Evolutionary conservation across 2,888 invertebrate genomes (phyloP), one percentile per base, ranked within the genome.

Genomic region (Morinoia aosen): DNA sequence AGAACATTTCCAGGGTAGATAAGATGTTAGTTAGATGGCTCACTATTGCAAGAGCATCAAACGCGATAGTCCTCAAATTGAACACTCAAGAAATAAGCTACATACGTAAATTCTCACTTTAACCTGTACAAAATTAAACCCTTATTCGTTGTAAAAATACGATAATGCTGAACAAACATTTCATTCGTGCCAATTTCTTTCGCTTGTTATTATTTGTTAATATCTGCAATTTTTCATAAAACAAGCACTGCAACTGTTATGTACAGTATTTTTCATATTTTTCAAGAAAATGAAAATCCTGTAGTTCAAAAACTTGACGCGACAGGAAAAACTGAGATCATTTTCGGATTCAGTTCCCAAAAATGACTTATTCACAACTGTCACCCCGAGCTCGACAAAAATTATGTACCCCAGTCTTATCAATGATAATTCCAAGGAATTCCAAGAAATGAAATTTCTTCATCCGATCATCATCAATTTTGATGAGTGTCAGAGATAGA

Each of bases 1-100:
- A 58, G 95, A 91, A 95, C 48, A 58, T 58, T 91, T 40, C n/a
- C 91, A 95, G 61, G 91, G 91, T 91, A 95, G 91, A 95, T 95
- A 91, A 91, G 91, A 91, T 95, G 91, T 91, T 10, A 2, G 33
- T 3, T 48, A 48, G 91, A 91, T 91, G 40, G 40, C 91, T 56
- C 14, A 57, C 16, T 91, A 91, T 25, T 91, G 91, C 19, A n/a
- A 40, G 91, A 91, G 57, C 91, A 91, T n/a, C 7, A 91, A 91
- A 57, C 57, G 33, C 16, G 33, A 91, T 91, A 56, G 91, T 91
- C 91, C 39, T 56, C 91, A 91, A 91, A 39, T 57, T 91, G 57
- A 91, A 19, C 19, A n/a, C 39, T 91, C 40, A 33, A 91, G 48
- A 39, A 91, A 91, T 4, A 33, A 76, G 19, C 76, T 76, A 76